Conservation (phyloP, 2,888 invertebrate species). For the Dioctria linearis region DNA sequence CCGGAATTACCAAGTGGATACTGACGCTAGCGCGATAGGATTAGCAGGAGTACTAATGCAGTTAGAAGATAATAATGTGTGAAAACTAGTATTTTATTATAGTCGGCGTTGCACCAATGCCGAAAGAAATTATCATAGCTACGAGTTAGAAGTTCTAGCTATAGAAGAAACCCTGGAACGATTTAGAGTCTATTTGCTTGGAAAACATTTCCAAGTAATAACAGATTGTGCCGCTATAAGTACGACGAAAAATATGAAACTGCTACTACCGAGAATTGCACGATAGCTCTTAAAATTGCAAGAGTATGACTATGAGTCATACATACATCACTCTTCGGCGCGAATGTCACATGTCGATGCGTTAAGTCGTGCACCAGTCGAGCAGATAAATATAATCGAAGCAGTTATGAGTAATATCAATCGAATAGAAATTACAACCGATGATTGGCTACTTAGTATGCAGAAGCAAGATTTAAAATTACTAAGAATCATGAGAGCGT, state of each 20-base stretch:
- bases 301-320: constrained; percentile 60
- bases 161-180: constrained; percentile 63
- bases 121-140: constrained; percentile 65
- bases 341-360: constrained; percentile 65
- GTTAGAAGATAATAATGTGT: constrained; percentile 39
- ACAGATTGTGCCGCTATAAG: constrained; percentile 66
- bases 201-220: constrained; percentile 62
- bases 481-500: background rate
- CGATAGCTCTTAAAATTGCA: constrained; percentile 62
- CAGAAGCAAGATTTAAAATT: constrained; percentile 56
- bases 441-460: constrained; percentile 54
- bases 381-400: constrained; percentile 48
- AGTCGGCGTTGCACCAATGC: constrained; percentile 63
- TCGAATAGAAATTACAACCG: background rate
- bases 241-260: constrained; percentile 62
- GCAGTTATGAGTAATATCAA: constrained; percentile 5
- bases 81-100: constrained; percentile 63
- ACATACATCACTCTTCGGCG: constrained; percentile 58
- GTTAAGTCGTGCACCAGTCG: constrained; percentile 61
- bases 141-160: constrained; percentile 68
- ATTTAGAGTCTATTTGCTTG: constrained; percentile 66
- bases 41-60: constrained; percentile 65
- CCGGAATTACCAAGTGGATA: constrained; percentile 62
- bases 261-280: constrained; percentile 63
- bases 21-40: constrained; percentile 65